phyloP scores from a whole-genome alignment of 2,113 vertebrate genomes.

The Pithys albifrons region DNA sequence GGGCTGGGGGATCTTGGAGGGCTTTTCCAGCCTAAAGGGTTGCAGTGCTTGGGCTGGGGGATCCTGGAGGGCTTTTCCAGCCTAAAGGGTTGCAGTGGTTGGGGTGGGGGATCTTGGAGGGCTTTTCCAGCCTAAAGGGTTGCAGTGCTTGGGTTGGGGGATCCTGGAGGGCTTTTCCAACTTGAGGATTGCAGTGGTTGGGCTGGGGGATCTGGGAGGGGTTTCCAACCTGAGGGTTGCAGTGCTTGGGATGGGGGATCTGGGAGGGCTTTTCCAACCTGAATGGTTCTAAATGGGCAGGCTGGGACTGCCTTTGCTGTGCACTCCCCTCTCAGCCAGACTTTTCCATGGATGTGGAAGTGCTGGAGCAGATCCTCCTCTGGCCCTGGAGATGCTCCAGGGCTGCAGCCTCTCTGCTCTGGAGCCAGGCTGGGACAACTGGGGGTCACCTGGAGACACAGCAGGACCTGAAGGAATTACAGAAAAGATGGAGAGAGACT shows the following conservation, averaged over 20 bases:
- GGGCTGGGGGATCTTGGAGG: neutral
- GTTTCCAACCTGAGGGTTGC: neutral
- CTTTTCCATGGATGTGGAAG: neutral
- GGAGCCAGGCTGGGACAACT: neutral
- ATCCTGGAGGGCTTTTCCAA: neutral
- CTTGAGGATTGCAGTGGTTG: neutral
- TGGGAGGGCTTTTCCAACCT: neutral
- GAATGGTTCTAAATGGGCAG: neutral
- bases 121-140: neutral
- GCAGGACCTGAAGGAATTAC: too few species aligned
- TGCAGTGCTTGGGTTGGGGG: neutral
- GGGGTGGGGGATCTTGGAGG: neutral
- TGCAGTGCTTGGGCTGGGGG: neutral
- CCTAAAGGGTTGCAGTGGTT: neutral
- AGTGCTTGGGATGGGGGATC: neutral
- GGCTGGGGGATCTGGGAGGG: neutral
- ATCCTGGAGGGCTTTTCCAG: neutral
- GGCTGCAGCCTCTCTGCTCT: neutral
- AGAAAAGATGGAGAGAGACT: too few species aligned
- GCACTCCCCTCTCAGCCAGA: accelerated
- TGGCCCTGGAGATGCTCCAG: neutral
- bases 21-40: neutral
- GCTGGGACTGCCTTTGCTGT: accelerated
- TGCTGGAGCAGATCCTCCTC: neutral
- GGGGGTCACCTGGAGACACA: neutral